These are phyloP conservation scores for Orthosia gothica DNA, from an alignment of 2,888 invertebrate genomes.

Conservation along the genomic window DNA sequence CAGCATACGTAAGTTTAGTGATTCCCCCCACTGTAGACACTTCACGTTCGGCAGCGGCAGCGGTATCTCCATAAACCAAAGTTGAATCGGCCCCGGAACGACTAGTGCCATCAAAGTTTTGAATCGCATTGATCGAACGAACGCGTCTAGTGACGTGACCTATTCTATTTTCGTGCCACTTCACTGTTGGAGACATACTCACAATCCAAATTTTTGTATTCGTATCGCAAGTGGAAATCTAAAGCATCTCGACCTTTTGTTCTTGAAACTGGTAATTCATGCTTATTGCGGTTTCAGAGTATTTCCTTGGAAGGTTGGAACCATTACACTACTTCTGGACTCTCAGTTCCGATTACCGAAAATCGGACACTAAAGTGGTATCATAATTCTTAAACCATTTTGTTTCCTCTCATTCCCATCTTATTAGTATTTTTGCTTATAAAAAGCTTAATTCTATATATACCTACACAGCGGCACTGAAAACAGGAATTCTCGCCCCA, in stretches of 20 bases:
- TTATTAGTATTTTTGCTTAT: neutral
- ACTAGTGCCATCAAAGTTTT: constrained; percentile 76
- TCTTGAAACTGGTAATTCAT: constrained; percentile 5
- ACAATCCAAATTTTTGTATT: constrained; percentile 54
- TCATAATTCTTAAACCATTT: neutral
- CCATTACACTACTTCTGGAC: neutral
- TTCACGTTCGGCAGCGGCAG: constrained; percentile 61
- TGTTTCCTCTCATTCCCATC: no score
- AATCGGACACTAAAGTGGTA: neutral
- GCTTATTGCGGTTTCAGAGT: neutral
- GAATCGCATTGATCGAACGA: constrained; percentile 75
- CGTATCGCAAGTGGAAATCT: constrained; percentile 31
- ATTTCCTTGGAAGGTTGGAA: no score
- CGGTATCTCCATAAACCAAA: constrained; percentile 71
- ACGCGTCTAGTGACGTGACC: constrained; percentile 66
- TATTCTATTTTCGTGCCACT: constrained; percentile 50
- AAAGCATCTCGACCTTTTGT: constrained; percentile 15
- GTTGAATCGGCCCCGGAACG: constrained; percentile 69
- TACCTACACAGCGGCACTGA: neutral
- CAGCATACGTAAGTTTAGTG: constrained; percentile 34
- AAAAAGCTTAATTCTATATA: neutral
- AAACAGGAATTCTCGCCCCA: neutral
- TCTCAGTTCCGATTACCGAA: neutral
- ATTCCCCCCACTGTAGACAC: constrained; percentile 47
- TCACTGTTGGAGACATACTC: constrained; percentile 42